Conservation (phyloP, 2,797 vertebrate genomes). For the Numenius phaeopus region DNA sequence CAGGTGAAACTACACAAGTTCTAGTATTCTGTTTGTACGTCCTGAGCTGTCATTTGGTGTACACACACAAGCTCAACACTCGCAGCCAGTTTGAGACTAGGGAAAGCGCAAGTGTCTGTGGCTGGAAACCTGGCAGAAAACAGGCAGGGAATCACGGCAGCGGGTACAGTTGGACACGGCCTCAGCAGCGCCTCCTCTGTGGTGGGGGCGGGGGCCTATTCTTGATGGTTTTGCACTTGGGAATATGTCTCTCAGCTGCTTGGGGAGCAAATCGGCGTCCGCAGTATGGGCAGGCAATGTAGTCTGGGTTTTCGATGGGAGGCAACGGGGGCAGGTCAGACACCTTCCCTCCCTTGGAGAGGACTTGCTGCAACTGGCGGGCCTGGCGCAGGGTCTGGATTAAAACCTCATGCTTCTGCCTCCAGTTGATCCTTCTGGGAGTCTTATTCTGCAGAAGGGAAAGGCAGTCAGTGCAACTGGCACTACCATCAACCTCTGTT, state of each 20-base stretch:
- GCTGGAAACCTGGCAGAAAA: not conserved
- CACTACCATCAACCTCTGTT: not conserved
- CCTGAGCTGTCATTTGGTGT: not conserved
- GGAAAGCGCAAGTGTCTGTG: not conserved
- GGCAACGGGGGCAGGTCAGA: conserved; percentile 55
- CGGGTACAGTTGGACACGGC: not conserved
- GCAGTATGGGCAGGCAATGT: conserved; percentile 83
- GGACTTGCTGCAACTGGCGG: conserved; percentile 64
- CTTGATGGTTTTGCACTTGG: conserved; percentile 83
- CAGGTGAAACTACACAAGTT: not conserved
- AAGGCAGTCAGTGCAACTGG: not conserved
- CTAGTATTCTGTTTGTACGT: not conserved
- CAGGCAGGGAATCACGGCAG: not conserved
- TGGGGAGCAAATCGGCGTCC: conserved; percentile 79
- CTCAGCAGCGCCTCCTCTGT: conserved; percentile 22
- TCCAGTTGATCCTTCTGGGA: conserved; percentile 78
- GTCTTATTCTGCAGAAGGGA: conserved; percentile 43
- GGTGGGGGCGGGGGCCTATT: conserved; percentile 74
- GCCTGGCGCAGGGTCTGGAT: conserved; percentile 73
- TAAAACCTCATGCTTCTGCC: conserved; percentile 80
- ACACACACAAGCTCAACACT: not conserved
- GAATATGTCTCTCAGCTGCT: conserved; percentile 82
- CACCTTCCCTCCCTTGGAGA: conserved; percentile 66
- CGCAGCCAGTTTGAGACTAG: not conserved
- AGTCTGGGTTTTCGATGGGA: conserved; percentile 78